phyloP scores from a whole-genome alignment of 35 echinoderm and acorn worm species.

The Anneissia japonica region DNA sequence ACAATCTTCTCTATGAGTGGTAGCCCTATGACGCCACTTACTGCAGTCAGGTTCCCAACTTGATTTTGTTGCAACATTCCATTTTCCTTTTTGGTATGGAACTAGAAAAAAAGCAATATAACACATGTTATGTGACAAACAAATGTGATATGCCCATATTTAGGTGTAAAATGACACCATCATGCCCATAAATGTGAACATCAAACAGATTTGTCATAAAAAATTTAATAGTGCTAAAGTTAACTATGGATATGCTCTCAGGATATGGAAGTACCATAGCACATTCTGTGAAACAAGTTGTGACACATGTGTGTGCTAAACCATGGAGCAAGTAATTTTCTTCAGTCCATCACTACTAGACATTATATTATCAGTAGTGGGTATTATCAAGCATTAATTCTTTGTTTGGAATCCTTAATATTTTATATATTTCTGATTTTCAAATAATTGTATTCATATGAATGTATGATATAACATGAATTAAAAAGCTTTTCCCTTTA shows the following conservation, averaged over 20 bases:
- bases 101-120: slow-evolving; percentile 39
- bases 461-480: too few species aligned
- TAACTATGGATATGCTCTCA: too few species aligned
- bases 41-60: slow-evolving; percentile 60
- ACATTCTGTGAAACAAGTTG: too few species aligned
- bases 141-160: not conserved
- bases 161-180: not conserved
- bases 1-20: slow-evolving; percentile 44
- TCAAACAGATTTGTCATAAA: not conserved
- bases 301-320: too few species aligned
- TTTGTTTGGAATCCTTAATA: too few species aligned
- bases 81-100: slow-evolving; percentile 44
- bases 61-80: not conserved
- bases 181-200: not conserved
- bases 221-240: not conserved
- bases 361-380: not conserved
- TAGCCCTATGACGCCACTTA: slow-evolving; percentile 89
- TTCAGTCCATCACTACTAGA: not conserved
- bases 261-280: too few species aligned
- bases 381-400: too few species aligned
- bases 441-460: too few species aligned
- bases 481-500: too few species aligned
- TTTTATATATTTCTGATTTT: too few species aligned
- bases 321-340: too few species aligned
- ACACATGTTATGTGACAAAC: not conserved